phyloP scores from a whole-genome alignment of 1,140 invertebrate genomes.

The Mizuhopecten yessoensis region DNA sequence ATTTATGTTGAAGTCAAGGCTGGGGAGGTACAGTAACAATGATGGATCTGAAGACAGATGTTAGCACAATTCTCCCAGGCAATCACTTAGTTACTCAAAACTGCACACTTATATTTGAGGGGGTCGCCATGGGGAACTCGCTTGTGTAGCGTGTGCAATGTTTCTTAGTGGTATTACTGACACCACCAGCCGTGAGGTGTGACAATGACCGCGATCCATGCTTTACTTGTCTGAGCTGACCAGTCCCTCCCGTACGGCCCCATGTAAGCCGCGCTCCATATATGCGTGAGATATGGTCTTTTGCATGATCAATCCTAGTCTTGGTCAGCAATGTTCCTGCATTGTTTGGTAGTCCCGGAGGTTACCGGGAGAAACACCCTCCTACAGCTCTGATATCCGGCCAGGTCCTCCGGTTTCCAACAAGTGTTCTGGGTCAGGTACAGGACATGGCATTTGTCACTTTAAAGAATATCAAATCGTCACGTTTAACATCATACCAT shows the following conservation, averaged over 20 bases:
- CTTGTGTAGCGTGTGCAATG: neutral
- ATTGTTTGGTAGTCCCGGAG: conserved; percentile 5
- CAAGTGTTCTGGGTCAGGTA: neutral
- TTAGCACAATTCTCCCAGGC: conserved; percentile 31
- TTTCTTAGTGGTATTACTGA: neutral
- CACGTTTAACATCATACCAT: neutral
- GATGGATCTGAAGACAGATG: conserved; percentile 38
- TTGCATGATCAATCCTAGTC: neutral
- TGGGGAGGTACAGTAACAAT: conserved; percentile 30
- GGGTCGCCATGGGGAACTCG: neutral
- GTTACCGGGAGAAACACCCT: neutral
- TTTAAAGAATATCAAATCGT: neutral
- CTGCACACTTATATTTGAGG: conserved; percentile 8
- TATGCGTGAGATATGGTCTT: neutral
- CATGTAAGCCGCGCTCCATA: neutral
- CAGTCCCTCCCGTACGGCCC: neutral
- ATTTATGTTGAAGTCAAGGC: conserved; percentile 11
- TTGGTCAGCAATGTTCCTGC: neutral
- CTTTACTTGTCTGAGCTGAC: neutral
- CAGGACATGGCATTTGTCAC: neutral
- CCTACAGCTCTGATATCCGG: neutral
- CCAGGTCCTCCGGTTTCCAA: neutral
- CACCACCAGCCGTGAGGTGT: too few relatives aligned
- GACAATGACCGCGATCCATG: neutral
- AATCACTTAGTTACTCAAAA: conserved; percentile 39